These are phyloP conservation scores for Drosophila arawakana DNA, from an alignment of 1,140 invertebrate genomes.

Conservation along the genomic window DNA sequence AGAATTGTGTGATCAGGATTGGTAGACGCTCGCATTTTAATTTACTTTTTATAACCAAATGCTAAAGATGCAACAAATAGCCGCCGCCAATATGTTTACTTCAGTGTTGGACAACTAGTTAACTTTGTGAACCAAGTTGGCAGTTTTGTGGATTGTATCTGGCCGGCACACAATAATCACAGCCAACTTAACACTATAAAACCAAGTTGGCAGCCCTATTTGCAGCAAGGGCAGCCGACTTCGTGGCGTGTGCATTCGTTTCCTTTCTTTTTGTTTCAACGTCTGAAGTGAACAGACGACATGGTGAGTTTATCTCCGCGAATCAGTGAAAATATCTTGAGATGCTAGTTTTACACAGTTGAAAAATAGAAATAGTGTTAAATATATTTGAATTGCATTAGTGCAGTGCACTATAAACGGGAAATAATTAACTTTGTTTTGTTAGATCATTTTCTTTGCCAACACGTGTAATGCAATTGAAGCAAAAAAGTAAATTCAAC, in stretches of 20 bases:
- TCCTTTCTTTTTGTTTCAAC: constrained; percentile 80
- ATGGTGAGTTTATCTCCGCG: constrained; percentile 64
- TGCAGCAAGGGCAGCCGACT: constrained; percentile 45
- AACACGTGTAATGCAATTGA: constrained; percentile 8
- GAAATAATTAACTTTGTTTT: constrained; percentile 1
- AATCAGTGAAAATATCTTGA: background rate
- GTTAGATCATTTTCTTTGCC: background rate
- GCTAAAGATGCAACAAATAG: constrained; percentile 28
- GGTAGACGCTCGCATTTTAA: constrained; percentile 42
- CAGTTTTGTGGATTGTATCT: background rate
- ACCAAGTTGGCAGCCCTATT: background rate
- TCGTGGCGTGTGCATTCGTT: constrained; percentile 15
- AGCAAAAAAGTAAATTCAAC: background rate
- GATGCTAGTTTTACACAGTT: background rate
- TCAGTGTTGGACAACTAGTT: constrained; percentile 25
- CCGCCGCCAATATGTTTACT: constrained; percentile 31
- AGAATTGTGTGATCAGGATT: constrained; percentile 55
- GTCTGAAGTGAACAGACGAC: constrained; percentile 76
- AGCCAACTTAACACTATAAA: background rate
- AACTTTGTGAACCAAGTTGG: background rate
- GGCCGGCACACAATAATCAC: background rate
- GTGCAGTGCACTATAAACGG: background rate
- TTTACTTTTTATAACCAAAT: background rate
- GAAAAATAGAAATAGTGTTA: background rate
- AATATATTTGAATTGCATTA: background rate